Conservation (phyloP, 2,888 invertebrate genomes). For the Mesoligia furuncula region DNA sequence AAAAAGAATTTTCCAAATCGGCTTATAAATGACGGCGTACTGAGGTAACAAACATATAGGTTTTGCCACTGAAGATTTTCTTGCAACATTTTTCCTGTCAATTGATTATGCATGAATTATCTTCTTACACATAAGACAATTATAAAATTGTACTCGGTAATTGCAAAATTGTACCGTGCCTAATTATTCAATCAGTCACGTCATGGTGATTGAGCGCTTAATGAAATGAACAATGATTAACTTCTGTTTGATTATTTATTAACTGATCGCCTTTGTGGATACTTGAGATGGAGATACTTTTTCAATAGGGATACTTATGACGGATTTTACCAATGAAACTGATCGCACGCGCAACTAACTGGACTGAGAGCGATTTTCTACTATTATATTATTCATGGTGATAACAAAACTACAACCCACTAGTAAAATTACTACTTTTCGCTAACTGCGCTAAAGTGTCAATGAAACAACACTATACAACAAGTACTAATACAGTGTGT, state of each 20-base stretch:
- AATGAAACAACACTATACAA: too few relatives aligned
- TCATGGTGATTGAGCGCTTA: slow-evolving; percentile 45
- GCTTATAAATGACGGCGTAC: too few relatives aligned
- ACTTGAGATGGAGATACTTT: slow-evolving; percentile 8
- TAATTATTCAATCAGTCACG: slow-evolving; percentile 43
- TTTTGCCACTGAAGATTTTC: slow-evolving; percentile 6
- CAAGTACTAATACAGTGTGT: too few relatives aligned
- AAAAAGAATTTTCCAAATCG: too few relatives aligned
- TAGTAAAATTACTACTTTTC: not conserved
- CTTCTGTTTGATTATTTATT: slow-evolving; percentile 35
- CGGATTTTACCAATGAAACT: not conserved
- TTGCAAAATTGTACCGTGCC: slow-evolving; percentile 17
- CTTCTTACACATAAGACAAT: slow-evolving; percentile 20
- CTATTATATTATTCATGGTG: not conserved
- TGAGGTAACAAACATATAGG: too few relatives aligned
- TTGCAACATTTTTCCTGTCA: slow-evolving; percentile 14
- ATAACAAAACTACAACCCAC: not conserved
- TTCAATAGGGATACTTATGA: not conserved
- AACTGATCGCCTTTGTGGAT: slow-evolving; percentile 30
- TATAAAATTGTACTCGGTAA: slow-evolving; percentile 13
- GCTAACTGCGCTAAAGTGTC: not conserved
- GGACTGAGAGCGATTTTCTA: not conserved
- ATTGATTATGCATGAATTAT: slow-evolving; percentile 23
- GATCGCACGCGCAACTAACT: not conserved
- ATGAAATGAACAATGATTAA: slow-evolving; percentile 47